Evolutionary conservation across 2,888 invertebrate genomes (phyloP).

Genomic region (Calliopum simillimum): DNA sequence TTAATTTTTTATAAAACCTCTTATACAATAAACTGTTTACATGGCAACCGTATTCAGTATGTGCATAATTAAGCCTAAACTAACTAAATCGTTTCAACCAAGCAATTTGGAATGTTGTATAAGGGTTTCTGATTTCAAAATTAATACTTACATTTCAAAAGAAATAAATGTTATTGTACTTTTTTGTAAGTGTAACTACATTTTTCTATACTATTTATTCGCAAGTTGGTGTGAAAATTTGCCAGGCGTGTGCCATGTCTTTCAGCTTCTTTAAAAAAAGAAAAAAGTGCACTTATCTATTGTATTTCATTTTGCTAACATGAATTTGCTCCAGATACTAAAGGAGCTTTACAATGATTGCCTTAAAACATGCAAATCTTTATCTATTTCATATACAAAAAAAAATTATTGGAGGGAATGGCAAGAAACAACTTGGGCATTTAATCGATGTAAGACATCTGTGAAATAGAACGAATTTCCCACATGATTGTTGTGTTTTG

Average conservation of each 20-base stretch:
- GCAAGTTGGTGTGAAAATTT: conserved; percentile 65
- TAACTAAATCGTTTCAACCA: no score
- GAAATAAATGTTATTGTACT: no score
- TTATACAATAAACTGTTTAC: no score
- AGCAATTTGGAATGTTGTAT: background rate
- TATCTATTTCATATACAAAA: no score
- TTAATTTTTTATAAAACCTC: no score
- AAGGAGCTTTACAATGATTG: no score
- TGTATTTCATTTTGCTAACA: background rate
- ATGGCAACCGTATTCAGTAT: no score
- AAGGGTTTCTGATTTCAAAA: background rate
- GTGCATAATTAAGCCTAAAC: no score
- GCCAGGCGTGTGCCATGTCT: conserved; percentile 59
- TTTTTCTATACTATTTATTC: conserved; percentile 37
- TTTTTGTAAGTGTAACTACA: conserved; percentile 14
- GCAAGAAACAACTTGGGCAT: background rate
- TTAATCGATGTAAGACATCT: conserved; percentile 50
- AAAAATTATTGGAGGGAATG: background rate
- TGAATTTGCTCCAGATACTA: background rate
- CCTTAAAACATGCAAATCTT: no score
- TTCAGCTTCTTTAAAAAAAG: background rate
- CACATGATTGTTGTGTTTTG: conserved; percentile 65
- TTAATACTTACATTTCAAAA: no score
- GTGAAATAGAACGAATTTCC: conserved; percentile 63
- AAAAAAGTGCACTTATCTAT: background rate